phyloP scores from a whole-genome alignment of 1,140 invertebrate genomes.

The Atta cephalotes region DNA sequence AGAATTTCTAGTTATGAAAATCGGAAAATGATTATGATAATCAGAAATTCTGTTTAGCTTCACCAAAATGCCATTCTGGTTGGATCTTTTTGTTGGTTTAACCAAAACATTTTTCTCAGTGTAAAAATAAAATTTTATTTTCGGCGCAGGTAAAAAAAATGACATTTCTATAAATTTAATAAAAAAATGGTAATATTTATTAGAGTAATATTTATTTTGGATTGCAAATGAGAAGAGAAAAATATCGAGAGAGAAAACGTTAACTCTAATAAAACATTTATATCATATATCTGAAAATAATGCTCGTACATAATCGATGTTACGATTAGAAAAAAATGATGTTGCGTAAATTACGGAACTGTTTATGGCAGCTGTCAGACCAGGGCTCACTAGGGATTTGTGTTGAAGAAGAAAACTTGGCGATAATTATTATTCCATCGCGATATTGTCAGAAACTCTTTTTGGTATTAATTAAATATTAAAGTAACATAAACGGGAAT shows the following conservation, averaged over 20 bases:
- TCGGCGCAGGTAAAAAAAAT: background rate
- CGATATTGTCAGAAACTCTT: background rate
- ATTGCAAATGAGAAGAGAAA: background rate
- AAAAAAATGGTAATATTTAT: background rate
- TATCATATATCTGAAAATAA: background rate
- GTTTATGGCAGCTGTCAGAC: background rate
- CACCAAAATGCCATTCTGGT: too few species aligned
- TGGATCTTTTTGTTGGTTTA: too few species aligned
- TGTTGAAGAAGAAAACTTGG: slow-evolving; percentile 22
- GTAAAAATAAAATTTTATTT: background rate
- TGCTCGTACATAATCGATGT: background rate
- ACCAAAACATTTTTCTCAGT: too few species aligned
- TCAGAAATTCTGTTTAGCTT: too few species aligned
- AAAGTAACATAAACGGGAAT: slow-evolving; percentile 39
- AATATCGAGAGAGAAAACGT: background rate
- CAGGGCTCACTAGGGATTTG: background rate
- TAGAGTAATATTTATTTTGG: slow-evolving; percentile 1
- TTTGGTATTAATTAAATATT: slow-evolving; percentile 41
- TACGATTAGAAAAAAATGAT: slow-evolving; percentile 31
- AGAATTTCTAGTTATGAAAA: too few species aligned
- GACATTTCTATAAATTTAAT: background rate
- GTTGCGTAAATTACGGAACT: slow-evolving; percentile 34
- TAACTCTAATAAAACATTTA: background rate
- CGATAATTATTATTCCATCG: slow-evolving; percentile 53
- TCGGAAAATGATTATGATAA: too few species aligned